Conservation (phyloP, 2,797 vertebrate genomes). For the Sciurus vulgaris region DNA sequence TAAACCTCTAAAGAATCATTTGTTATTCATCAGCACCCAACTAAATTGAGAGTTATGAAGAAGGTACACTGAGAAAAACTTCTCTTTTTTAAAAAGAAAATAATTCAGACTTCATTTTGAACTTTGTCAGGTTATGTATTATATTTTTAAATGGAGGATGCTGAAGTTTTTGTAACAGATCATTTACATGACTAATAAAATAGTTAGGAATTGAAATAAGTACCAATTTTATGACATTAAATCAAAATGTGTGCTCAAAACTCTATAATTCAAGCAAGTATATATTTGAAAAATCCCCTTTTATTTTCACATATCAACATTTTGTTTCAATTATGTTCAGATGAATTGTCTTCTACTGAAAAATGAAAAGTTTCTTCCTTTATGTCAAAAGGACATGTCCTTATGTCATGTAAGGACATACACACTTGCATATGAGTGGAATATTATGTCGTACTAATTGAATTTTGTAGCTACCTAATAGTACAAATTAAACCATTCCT, state of each 20-base stretch:
- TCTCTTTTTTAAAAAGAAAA: conserved; percentile 64
- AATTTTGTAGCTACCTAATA: background rate
- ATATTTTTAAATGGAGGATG: conserved; percentile 54
- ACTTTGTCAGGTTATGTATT: conserved; percentile 50
- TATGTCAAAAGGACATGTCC: conserved; percentile 47
- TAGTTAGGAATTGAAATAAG: conserved; percentile 26
- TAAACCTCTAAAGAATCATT: conserved; percentile 15
- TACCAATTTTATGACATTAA: conserved; percentile 37
- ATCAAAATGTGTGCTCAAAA: conserved; percentile 37
- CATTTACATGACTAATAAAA: conserved; percentile 52
- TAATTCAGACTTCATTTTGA: conserved; percentile 24
- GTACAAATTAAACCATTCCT: background rate
- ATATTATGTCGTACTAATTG: conserved; percentile 28
- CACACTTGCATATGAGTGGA: background rate
- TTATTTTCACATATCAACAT: conserved; percentile 14
- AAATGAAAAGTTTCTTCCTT: background rate
- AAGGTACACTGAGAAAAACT: conserved; percentile 39
- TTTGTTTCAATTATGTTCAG: background rate
- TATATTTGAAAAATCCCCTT: background rate
- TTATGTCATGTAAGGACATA: background rate
- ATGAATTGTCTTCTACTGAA: background rate
- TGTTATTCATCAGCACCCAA: conserved; percentile 27
- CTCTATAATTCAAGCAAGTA: conserved; percentile 38
- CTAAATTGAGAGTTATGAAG: conserved; percentile 12
- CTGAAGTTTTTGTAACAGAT: conserved; percentile 44